Base-by-base conservation (phyloP, 37 sponge, comb jelly and placozoan genomes). In the Corticium candelabrum region DNA sequence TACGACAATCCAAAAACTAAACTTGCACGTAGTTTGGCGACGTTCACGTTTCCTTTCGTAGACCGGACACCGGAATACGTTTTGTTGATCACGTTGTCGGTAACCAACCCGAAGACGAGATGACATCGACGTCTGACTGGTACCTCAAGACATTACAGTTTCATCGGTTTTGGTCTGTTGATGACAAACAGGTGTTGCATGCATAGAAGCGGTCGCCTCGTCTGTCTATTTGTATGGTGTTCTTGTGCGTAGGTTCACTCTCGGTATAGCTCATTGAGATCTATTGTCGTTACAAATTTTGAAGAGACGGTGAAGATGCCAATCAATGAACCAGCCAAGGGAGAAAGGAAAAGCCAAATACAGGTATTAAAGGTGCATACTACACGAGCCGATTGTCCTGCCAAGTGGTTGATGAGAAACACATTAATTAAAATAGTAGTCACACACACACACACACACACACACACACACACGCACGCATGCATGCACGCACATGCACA, bases 251-350 rank as follows among this genome's bases (percentile, higher is more conserved):
- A 98, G 99, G 79, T 98, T 41, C 99, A 90, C 79, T 91, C 99
- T 32, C 90, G 94, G 40, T 98, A 86, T 80, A 94, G 96, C 84
- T 80, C 93, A 41, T 83, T 98, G 71, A 81, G 93, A 0, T 98
- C 99, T 27, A 89, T 98, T 76, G 99, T 98, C 38, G 93, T 98
- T 29, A 89, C 99, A 40, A 98, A 94, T 81, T 98, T 83, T 76
- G 95, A 98, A 21, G 93, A 94, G 77, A 94, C 95, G 34, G 89
- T 98, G 68, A 98, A 98, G 82, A 98, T 98, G 99, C 99, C 99
- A 5, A 85, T 98, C 83, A 98, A 98, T 56, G 99, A 98, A 79
- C 99, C 99, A 3, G 99, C 99, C 36, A 81, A 88, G 2, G 99
- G 87, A 3, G 86, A 87, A 79, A 88, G 91, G 82, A 94, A 94